Conservation (phyloP, 2,888 invertebrate species). For the Ligdia adustata region DNA sequence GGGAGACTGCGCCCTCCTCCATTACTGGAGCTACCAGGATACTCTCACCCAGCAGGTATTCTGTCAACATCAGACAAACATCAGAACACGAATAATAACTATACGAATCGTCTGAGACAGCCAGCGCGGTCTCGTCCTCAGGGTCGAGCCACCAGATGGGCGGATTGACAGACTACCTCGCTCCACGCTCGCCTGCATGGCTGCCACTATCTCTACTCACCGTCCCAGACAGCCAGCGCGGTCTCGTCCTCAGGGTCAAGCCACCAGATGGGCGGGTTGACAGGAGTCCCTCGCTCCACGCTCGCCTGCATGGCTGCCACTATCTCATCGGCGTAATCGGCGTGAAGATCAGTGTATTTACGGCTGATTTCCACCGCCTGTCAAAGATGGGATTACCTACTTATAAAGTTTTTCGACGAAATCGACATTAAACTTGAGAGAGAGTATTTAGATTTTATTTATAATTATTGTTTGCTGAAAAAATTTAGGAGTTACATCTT, state of each 20-base stretch:
- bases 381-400: no score
- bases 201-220: conserved; percentile 79
- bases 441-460: no score
- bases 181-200: conserved; percentile 84
- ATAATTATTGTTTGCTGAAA: neutral
- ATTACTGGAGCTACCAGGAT: conserved; percentile 89
- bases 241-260: conserved; percentile 86
- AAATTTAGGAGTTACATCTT: no score
- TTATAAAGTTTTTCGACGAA: neutral
- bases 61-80: no score
- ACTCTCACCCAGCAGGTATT: conserved; percentile 88
- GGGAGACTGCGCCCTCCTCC: conserved; percentile 78
- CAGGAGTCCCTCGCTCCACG: conserved; percentile 86
- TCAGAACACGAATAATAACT: no score
- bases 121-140: conserved; percentile 84
- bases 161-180: conserved; percentile 89
- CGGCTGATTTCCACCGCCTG: conserved; percentile 86
- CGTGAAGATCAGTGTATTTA: conserved; percentile 86
- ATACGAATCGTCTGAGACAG: conserved; percentile 81
- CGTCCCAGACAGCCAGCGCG: conserved; percentile 84
- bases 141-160: conserved; percentile 96
- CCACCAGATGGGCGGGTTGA: conserved; percentile 96
- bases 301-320: conserved; percentile 85
- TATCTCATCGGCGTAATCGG: conserved; percentile 84
- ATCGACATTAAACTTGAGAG: no score